Evolutionary conservation across 2,888 invertebrate species (phyloP).

Genomic region (Orchesella flavescens): DNA sequence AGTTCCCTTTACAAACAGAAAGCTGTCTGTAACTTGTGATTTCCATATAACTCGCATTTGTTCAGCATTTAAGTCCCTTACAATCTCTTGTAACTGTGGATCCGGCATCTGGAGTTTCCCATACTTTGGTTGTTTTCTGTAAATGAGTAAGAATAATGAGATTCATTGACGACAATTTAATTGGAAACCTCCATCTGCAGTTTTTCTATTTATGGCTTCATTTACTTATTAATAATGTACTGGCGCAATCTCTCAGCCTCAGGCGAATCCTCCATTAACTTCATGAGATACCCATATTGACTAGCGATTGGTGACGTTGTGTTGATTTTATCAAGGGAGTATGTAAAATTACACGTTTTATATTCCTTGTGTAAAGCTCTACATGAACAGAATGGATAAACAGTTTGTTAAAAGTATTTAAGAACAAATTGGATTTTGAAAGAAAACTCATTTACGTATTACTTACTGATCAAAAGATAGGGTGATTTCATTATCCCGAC

Average conservation of each 20-base stretch:
- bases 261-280: conserved; percentile 81
- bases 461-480: conserved; percentile 81
- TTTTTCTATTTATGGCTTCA: not conserved
- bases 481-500: conserved; percentile 77
- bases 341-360: conserved; percentile 28
- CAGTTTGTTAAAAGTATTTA: too few species aligned
- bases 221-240: conserved; percentile 76
- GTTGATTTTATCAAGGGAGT: conserved; percentile 67
- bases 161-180: not conserved
- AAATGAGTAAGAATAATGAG: too few species aligned
- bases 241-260: conserved; percentile 80
- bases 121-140: conserved; percentile 67
- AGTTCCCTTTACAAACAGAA: conserved; percentile 90
- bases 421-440: not conserved
- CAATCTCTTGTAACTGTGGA: conserved; percentile 78
- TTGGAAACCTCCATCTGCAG: too few species aligned
- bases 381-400: too few species aligned
- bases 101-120: conserved; percentile 74
- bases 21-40: conserved; percentile 84
- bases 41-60: conserved; percentile 88
- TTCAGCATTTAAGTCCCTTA: conserved; percentile 80
- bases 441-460: not conserved
- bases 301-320: conserved; percentile 59
- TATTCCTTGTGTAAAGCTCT: conserved; percentile 48
- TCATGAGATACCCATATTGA: conserved; percentile 76